phyloP scores from a whole-genome alignment of 2,113 vertebrate species.

The Paracanthobrama guichenoti region DNA sequence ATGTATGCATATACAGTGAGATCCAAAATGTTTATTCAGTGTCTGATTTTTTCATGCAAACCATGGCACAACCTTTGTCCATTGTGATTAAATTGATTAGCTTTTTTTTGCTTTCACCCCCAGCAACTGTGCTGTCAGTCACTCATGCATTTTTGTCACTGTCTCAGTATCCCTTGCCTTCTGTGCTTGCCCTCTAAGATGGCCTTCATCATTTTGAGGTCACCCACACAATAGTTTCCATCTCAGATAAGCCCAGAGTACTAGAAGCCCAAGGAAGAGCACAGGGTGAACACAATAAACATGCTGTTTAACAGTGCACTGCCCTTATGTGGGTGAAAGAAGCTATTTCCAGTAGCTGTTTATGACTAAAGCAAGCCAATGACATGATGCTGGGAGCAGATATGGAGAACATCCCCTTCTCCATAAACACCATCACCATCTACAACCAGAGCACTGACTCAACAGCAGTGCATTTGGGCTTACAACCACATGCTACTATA shows the following conservation, averaged over 20 bases:
- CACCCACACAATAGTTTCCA: not conserved
- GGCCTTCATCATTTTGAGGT: constrained; percentile 12
- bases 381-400: not conserved
- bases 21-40: not conserved
- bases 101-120: constrained; percentile 9
- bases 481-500: not conserved
- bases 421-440: not conserved
- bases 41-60: not conserved
- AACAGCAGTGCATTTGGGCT: not conserved
- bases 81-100: not conserved
- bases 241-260: constrained; percentile 19
- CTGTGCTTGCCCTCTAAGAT: not conserved
- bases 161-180: constrained; percentile 13
- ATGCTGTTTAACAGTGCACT: constrained; percentile 41
- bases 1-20: not conserved
- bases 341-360: not conserved
- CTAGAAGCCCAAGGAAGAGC: not conserved
- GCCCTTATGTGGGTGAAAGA: constrained; percentile 38
- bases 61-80: not conserved
- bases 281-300: constrained; percentile 15
- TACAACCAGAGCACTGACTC: not conserved
- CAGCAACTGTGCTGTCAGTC: constrained; percentile 4
- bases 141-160: constrained; percentile 14
- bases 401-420: not conserved
- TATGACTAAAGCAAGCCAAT: constrained; percentile 31